Percentiles rank a stretch among this genome's conserved stretches.
These are phyloP conservation scores for Steatornis caripensis DNA, from an alignment of 2,113 vertebrate genomes.

Conservation along the genomic window DNA sequence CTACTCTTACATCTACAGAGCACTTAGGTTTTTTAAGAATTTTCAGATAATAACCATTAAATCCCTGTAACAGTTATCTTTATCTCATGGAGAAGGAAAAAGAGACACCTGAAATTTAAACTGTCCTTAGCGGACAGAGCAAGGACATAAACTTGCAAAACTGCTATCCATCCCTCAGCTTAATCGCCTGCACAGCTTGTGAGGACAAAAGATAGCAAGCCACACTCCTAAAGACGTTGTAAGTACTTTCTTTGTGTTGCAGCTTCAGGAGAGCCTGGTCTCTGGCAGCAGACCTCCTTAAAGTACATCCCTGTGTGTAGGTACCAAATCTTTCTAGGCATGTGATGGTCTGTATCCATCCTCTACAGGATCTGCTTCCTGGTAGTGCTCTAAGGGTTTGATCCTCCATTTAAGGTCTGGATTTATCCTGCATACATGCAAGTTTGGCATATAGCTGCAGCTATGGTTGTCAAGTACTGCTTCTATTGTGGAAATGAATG, in stretches of 20 bases:
- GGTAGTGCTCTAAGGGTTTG: background rate
- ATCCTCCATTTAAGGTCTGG: background rate
- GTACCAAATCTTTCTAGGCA: background rate
- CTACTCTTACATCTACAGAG: background rate
- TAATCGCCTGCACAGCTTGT: background rate
- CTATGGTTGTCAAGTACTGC: background rate
- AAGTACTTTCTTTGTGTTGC: background rate
- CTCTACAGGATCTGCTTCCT: background rate
- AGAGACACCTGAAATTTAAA: background rate
- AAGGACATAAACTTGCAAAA: background rate
- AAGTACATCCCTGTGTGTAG: background rate
- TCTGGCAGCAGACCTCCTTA: background rate
- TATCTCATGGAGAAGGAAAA: background rate
- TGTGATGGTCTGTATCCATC: background rate
- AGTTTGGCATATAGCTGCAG: background rate
- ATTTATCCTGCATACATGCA: background rate
- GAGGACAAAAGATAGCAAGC: background rate
- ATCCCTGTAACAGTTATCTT: background rate
- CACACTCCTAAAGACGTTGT: background rate
- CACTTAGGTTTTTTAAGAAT: background rate
- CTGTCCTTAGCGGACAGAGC: background rate
- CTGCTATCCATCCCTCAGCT: background rate
- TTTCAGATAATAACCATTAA: background rate
- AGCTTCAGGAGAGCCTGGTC: background rate
- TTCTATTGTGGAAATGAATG: background rate